Base-by-base conservation (phyloP, 2,797 vertebrate genomes). In the Halcyon leucocephala region DNA sequence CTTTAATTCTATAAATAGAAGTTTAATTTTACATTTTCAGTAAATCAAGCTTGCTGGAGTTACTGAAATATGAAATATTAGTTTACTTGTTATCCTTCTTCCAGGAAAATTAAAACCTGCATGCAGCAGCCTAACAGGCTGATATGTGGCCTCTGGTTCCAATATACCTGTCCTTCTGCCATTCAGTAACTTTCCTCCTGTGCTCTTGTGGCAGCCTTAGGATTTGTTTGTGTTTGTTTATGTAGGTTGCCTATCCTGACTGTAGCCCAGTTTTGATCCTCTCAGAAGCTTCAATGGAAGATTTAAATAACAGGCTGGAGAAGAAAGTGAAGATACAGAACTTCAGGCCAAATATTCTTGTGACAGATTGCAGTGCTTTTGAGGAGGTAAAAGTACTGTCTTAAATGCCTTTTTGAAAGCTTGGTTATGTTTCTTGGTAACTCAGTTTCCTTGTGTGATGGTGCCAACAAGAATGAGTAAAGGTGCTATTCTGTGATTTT, bases 291-390 rank as follows among this genome's bases (percentile, higher is more conserved):
- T 99, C 99, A 1, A 82, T 99, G 72, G 96, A 97, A 0, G 98
- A 99, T 83, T 97, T 99, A 69, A 99, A 98, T 95, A 97, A 89
- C 78, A 98, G 96, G 55, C 20, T 99, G 67, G 98, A 99, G 84
- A 97, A 98, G 80, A 98, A 98, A 24, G 97, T 98, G 42, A 98
- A 98, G 5, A 98, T 98, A 80, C 97, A 97, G 69, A 97, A 98
- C 35, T 99, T 99, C 97, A 98, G 99, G 67, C 99, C 99, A 6
- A 99, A 98, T 95, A 98, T 99, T 28, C 92, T 99, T 92, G 97
- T 99, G 65, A 96, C 98, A 2, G 99, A 98, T 82, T 99, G 99
- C 44, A 82, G 94, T 6, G 97, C 99, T 14, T 99, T 98, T 42
- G 98, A 98, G 4, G 99, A 99, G 99, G 99, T 99, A 95, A 95